phyloP scores from a whole-genome alignment of 2,797 vertebrate genomes.

The Gephyroberyx darwinii region DNA sequence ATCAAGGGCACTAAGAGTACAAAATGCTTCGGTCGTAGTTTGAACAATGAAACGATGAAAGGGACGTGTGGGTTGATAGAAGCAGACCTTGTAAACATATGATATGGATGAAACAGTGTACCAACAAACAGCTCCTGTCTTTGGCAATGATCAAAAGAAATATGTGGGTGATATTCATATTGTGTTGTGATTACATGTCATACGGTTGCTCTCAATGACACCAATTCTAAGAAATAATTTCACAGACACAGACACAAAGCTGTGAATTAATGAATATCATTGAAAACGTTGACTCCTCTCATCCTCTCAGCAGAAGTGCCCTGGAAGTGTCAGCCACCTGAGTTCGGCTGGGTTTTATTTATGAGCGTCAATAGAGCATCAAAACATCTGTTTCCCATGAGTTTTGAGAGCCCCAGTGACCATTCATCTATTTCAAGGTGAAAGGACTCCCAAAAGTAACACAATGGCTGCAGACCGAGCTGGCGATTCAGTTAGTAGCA shows the following conservation, averaged over 20 bases:
- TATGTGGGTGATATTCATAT: slow-evolving; percentile 27
- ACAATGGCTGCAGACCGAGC: too few relatives aligned
- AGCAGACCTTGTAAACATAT: slow-evolving; percentile 71
- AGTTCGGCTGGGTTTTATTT: too few relatives aligned
- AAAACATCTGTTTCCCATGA: too few relatives aligned
- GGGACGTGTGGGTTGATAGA: slow-evolving; percentile 37
- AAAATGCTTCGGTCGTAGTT: neutral
- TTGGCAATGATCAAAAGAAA: slow-evolving; percentile 48
- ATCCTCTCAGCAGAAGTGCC: too few relatives aligned
- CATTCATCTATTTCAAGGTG: too few relatives aligned
- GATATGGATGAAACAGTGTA: slow-evolving; percentile 55
- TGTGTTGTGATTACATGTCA: slow-evolving; percentile 35
- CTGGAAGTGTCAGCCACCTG: slow-evolving; percentile 4
- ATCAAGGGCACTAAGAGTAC: slow-evolving; percentile 33
- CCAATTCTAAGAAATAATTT: too few relatives aligned
- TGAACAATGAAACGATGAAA: slow-evolving; percentile 29
- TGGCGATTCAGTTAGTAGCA: too few relatives aligned
- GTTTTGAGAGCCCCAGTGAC: too few relatives aligned
- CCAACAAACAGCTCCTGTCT: slow-evolving; percentile 47
- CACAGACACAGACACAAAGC: slow-evolving; percentile 7
- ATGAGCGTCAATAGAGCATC: too few relatives aligned
- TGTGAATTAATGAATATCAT: slow-evolving; percentile 9
- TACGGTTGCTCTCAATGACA: slow-evolving; percentile 5
- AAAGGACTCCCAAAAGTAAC: too few relatives aligned
- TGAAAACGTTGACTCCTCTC: slow-evolving; percentile 3